Percentiles rank a stretch among this genome's conserved stretches.
Conservation (phyloP, 2,113 vertebrate genomes). For the Semnornis frantzii region DNA sequence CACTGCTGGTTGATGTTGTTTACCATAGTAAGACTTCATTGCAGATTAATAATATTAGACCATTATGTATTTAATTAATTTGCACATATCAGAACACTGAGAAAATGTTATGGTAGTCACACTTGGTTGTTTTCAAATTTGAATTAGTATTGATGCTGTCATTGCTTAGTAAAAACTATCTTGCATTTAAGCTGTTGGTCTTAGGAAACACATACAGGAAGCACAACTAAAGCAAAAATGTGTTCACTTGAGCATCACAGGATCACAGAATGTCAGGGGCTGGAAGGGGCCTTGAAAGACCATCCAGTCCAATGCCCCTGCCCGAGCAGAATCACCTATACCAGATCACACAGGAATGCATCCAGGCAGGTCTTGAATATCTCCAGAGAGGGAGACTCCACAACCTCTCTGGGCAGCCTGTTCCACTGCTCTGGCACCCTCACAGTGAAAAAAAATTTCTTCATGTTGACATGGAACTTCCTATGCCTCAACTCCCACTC, state of each 20-base stretch:
- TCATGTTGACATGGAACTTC: too few relatives aligned
- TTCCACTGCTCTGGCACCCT: too few relatives aligned
- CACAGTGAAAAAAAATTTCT: too few relatives aligned
- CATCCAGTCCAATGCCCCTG: too few relatives aligned
- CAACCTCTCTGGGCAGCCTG: too few relatives aligned
- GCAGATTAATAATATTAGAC: neutral
- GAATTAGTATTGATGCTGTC: neutral
- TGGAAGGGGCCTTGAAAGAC: too few relatives aligned
- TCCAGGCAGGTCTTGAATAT: too few relatives aligned
- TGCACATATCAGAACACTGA: neutral
- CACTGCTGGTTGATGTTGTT: neutral
- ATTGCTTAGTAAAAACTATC: neutral
- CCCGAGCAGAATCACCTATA: too few relatives aligned
- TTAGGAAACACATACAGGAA: neutral
- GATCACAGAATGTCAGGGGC: too few relatives aligned
- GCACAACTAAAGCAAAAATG: neutral
- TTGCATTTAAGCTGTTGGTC: neutral
- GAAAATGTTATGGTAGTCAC: neutral
- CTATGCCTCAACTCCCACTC: too few relatives aligned
- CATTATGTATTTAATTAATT: neutral
- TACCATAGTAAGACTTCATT: neutral
- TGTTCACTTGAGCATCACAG: neutral
- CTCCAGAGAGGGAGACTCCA: too few relatives aligned
- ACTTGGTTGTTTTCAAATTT: neutral
- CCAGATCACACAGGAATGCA: too few relatives aligned